Evolutionary conservation across 2,888 invertebrate species (phyloP), one percentile per base, ranked within the genome.

Genomic region (Ennomos erosarius): DNA sequence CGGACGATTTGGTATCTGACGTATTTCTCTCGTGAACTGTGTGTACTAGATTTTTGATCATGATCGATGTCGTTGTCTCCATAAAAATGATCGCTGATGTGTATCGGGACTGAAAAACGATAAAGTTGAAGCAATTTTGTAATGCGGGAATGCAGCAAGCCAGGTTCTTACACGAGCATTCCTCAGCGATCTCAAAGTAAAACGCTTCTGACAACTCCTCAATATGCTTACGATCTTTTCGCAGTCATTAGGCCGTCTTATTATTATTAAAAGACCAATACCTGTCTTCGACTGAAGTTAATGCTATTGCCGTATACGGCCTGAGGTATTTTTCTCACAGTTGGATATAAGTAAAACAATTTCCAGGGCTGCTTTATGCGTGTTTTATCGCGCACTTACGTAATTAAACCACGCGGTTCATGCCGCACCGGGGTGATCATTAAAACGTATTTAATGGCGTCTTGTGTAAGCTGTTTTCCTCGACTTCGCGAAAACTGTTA

Each of bases 381-480:
- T 75, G 74, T 75, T 81, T 79, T 79, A 79, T 80, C 73, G 74
- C 73, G 64, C 72, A 74, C 74, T 78, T 73, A 74, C 71, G 76
- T 81, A 81, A 82, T 84, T 82, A 82, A 81, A 77, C 72, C 69
- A 45, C 71, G 73, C 70, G 69, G 70, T 70, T 75, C 77, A 73
- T 72, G 70, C 73, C 65, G 73, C 70, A 69, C 69, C 68, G 69
- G 56, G 55, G 60, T 68, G 74, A 75, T 76, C 78, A 81, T 82
- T 81, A 81, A 79, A 82, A 79, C 74, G 74, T 79, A 75, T 81
- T 80, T 82, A 81, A 84, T 79, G 71, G 62, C 75, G 73, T 78
- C 79, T 82, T 78, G 78, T 76, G 77, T 76, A 78, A 81, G 79
- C 79, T 69, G 75, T 81, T 81, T 82, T 81, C 73, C 74, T 73